A percentile compares a stretch with the other conserved stretches of the same genome.
These are phyloP conservation scores for Mystacornis crossleyi DNA, from an alignment of 2,113 vertebrate species.

Conservation along the genomic window DNA sequence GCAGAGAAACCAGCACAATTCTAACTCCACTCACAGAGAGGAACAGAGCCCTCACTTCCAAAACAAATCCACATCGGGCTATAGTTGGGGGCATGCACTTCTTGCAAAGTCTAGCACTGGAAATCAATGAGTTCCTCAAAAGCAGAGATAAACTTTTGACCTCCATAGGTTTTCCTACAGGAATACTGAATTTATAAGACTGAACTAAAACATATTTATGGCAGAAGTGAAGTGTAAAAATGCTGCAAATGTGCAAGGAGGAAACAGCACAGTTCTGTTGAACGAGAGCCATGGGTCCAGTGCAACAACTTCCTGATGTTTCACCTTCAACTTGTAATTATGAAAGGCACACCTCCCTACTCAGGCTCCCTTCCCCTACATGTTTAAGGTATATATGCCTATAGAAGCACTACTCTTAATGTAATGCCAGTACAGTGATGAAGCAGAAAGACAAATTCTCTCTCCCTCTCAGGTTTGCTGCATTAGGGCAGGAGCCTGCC, in stretches of 20 bases:
- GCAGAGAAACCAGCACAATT: background rate
- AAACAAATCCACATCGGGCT: background rate
- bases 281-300: background rate
- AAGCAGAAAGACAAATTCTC: background rate
- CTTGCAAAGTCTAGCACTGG: background rate
- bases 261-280: background rate
- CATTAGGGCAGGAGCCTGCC: background rate
- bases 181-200: background rate
- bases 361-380: background rate
- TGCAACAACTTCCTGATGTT: background rate
- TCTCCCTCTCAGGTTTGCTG: background rate
- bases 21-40: background rate
- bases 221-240: background rate
- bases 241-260: rapidly evolving
- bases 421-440: background rate
- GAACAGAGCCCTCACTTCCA: background rate
- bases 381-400: background rate
- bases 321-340: background rate
- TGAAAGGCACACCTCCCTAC: background rate
- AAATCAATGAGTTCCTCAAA: background rate
- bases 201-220: background rate
- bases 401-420: background rate
- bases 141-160: background rate
- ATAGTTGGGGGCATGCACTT: background rate
- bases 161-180: background rate